A percentile compares a stretch with the other conserved stretches of the same genome.
Conservation (phyloP, 2,797 vertebrate genomes). For the Phrynocephalus forsythii region DNA sequence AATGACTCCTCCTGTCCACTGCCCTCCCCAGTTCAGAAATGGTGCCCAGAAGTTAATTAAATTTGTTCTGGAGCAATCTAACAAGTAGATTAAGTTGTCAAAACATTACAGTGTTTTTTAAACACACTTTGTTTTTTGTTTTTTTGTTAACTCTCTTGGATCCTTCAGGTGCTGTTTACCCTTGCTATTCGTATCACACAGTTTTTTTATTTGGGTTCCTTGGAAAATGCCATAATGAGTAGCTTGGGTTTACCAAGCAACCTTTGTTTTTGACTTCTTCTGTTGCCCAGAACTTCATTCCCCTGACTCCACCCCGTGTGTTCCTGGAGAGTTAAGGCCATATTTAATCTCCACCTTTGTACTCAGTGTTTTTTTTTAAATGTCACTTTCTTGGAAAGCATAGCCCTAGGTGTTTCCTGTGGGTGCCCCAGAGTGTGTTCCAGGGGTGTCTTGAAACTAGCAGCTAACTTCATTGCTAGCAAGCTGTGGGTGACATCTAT, state of each 20-base stretch:
- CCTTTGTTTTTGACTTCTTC: neutral
- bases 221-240: neutral
- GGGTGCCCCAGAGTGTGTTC: too few relatives aligned
- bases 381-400: neutral
- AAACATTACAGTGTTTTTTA: neutral
- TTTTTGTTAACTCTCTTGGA: neutral
- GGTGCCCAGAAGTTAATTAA: neutral
- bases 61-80: neutral
- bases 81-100: neutral
- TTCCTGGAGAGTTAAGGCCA: neutral
- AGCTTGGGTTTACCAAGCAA: neutral
- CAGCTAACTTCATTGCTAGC: neutral
- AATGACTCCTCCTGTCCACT: neutral
- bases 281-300: neutral
- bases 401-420: neutral
- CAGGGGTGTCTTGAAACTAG: neutral
- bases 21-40: neutral
- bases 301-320: too few relatives aligned
- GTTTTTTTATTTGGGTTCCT: neutral
- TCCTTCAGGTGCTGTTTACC: neutral
- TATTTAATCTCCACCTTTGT: neutral
- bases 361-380: neutral
- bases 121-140: too few relatives aligned
- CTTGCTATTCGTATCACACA: neutral
- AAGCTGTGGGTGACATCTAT: neutral